A percentile compares a stretch with the other conserved stretches of the same genome.
Evolutionary conservation across 2,113 vertebrate species (phyloP).

Genomic region (Climacteris rufus): DNA sequence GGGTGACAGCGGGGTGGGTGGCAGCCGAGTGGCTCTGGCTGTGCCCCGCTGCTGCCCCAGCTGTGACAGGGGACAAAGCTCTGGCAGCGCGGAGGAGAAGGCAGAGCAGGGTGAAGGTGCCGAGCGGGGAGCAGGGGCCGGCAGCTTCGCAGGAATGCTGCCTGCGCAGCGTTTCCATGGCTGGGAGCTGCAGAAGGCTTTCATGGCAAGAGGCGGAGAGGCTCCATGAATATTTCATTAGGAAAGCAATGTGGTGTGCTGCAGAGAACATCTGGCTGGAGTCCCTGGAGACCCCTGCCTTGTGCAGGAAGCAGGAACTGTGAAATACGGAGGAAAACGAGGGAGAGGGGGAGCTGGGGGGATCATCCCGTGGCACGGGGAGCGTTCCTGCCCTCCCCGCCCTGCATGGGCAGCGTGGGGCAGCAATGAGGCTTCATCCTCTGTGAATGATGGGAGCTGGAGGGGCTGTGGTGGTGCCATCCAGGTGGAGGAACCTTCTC

Average conservation of each 20-base stretch:
- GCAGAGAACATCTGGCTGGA: conserved; percentile 71
- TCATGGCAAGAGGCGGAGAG: conserved; percentile 55
- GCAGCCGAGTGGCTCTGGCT: background rate
- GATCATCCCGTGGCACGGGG: background rate
- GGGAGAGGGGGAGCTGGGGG: background rate
- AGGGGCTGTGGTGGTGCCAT: background rate
- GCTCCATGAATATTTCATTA: conserved; percentile 71
- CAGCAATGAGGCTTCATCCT: rapidly evolving
- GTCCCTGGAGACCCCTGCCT: conserved; percentile 68
- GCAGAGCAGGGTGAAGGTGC: background rate
- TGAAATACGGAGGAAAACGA: conserved; percentile 59
- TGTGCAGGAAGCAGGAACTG: conserved; percentile 68
- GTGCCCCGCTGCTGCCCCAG: background rate
- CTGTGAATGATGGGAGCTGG: rapidly evolving
- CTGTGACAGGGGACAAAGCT: background rate
- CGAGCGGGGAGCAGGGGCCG: background rate
- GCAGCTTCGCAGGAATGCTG: conserved; percentile 30
- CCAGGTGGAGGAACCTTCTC: background rate
- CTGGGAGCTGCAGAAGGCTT: conserved; percentile 46
- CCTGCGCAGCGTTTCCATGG: background rate
- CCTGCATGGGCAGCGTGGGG: rapidly evolving
- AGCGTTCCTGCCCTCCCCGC: background rate
- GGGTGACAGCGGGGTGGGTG: rapidly evolving
- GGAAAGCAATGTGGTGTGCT: conserved; percentile 56
- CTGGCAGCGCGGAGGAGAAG: background rate